Evolutionary conservation across 2,797 vertebrate species (phyloP).

Genomic region (Gallinago nigripennis): DNA sequence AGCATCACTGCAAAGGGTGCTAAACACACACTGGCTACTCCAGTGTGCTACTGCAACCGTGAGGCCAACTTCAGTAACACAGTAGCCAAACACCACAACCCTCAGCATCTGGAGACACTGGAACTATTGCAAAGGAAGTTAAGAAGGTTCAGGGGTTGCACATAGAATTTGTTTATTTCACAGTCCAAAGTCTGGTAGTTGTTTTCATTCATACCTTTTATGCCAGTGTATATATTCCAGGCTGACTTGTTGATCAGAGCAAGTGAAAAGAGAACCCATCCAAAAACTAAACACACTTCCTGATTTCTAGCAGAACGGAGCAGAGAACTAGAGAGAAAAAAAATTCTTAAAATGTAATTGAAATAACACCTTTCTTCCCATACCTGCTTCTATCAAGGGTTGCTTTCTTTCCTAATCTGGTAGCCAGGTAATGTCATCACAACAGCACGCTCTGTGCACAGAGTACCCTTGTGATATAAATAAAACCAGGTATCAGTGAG

Average conservation of each 20-base stretch:
- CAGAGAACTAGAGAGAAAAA: background rate
- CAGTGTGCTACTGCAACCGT: background rate
- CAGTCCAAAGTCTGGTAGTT: background rate
- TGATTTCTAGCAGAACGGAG: background rate
- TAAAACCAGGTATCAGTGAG: background rate
- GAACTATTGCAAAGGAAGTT: background rate
- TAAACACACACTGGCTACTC: background rate
- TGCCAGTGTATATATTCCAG: background rate
- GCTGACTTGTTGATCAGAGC: background rate
- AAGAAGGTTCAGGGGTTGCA: background rate
- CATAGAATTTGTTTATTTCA: background rate
- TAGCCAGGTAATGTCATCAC: background rate
- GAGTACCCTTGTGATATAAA: background rate
- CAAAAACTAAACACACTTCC: background rate
- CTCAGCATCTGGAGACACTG: background rate
- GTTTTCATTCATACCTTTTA: background rate
- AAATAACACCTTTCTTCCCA: background rate
- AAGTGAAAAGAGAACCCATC: background rate
- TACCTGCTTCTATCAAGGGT: background rate
- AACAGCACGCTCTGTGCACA: background rate
- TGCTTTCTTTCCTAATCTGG: background rate
- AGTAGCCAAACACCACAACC: background rate
- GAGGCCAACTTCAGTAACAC: background rate
- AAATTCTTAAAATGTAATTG: background rate
- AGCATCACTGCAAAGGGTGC: background rate